These are phyloP conservation scores for Helicorthomorpha holstii DNA, from an alignment of 1,140 invertebrate genomes.

Conservation along the genomic window DNA sequence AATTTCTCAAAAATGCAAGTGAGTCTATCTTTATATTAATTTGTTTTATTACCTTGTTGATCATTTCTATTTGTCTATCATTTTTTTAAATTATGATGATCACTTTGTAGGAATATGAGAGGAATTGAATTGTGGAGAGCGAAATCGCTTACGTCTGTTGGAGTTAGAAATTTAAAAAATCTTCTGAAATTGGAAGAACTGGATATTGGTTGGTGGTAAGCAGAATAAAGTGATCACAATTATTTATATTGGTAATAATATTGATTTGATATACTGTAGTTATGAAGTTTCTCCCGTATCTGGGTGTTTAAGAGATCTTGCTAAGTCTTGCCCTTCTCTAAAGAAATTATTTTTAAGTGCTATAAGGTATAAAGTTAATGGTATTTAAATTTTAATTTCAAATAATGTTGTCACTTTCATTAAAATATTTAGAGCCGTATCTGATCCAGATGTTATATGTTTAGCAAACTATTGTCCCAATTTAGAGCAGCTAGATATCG, in stretches of 20 bases:
- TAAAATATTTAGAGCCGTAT: neutral
- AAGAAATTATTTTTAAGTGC: slow-evolving; percentile 60
- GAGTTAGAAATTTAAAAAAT: slow-evolving; percentile 45
- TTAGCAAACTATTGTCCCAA: slow-evolving; percentile 42
- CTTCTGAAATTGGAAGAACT: slow-evolving; percentile 49
- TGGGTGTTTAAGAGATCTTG: slow-evolving; percentile 30
- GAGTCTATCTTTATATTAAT: no score
- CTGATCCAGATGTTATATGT: slow-evolving; percentile 49
- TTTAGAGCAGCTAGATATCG: slow-evolving; percentile 60
- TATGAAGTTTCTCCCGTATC: slow-evolving; percentile 18
- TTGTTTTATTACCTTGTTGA: slow-evolving; percentile 3
- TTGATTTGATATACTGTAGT: slow-evolving; percentile 7
- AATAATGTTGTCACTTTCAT: no score
- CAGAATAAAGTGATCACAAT: slow-evolving; percentile 14
- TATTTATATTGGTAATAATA: neutral
- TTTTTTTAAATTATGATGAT: slow-evolving; percentile 2
- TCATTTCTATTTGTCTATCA: neutral
- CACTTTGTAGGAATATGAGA: slow-evolving; percentile 18
- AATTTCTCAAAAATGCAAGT: slow-evolving; percentile 20
- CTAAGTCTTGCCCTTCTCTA: slow-evolving; percentile 39
- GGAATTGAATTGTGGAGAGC: slow-evolving; percentile 75
- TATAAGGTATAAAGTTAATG: slow-evolving; percentile 25
- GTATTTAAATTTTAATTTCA: no score
- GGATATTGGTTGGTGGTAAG: slow-evolving; percentile 79
- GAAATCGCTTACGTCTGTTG: slow-evolving; percentile 47